A percentile compares a stretch with the other conserved stretches of the same genome.
Conservation (phyloP, 2,113 vertebrate genomes). For the Leptosomus discolor region DNA sequence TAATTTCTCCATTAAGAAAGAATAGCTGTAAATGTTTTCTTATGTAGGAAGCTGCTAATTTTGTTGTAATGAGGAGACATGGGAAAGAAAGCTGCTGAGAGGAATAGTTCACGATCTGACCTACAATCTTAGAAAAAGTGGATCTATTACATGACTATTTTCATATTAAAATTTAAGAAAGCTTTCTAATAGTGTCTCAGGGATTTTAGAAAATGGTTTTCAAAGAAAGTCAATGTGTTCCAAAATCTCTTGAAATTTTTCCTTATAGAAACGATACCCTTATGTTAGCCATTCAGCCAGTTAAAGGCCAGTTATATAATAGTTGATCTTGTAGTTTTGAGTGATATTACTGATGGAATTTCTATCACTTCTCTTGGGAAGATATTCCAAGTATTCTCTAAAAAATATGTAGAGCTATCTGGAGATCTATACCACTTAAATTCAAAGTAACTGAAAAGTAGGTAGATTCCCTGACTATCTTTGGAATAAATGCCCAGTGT, state of each 20-base stretch:
- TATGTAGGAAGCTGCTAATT: not conserved
- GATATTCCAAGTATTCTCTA: not conserved
- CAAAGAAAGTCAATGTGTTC: not conserved
- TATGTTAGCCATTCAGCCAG: not conserved
- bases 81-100: not conserved
- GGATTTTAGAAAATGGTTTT: not conserved
- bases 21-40: conserved; percentile 44
- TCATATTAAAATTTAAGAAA: not conserved
- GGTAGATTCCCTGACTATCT: not conserved
- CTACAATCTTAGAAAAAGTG: not conserved
- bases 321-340: not conserved
- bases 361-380: not conserved
- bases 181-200: not conserved
- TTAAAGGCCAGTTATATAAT: not conserved
- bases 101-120: not conserved
- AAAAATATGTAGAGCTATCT: not conserved
- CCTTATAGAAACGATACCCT: not conserved
- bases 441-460: not conserved
- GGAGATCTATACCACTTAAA: not conserved
- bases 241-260: not conserved
- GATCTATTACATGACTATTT: not conserved
- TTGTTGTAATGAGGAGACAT: not conserved
- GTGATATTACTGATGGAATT: not conserved
- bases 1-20: conserved; percentile 47
- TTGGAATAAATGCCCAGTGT: not conserved